phyloP scores from a whole-genome alignment of 2,888 invertebrate genomes.

The Spodoptera picta region DNA sequence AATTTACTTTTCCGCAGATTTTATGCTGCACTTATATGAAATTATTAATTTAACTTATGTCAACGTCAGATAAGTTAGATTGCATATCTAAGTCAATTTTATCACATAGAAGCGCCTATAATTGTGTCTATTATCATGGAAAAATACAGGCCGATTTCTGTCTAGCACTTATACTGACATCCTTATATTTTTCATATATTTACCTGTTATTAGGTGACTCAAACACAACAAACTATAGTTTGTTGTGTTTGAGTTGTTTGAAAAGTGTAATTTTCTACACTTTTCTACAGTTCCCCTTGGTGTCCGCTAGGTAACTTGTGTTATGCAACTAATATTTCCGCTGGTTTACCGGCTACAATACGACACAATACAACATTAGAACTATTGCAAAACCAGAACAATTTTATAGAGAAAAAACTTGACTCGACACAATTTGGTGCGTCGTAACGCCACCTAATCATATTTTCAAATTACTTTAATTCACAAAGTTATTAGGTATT shows the following conservation, averaged over 20 bases:
- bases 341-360: conserved; percentile 21
- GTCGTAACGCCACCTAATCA: too few relatives aligned
- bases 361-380: conserved; percentile 26
- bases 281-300: conserved; percentile 35
- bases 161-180: conserved; percentile 26
- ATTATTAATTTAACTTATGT: conserved; percentile 8
- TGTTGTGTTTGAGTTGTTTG: too few relatives aligned
- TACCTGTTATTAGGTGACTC: conserved; percentile 50
- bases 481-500: conserved; percentile 28
- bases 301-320: conserved; percentile 23
- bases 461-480: conserved; percentile 16
- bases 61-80: conserved; percentile 31
- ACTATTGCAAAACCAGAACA: conserved; percentile 8
- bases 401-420: too few relatives aligned
- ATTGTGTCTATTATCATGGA: conserved; percentile 44
- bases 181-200: conserved; percentile 43
- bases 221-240: conserved; percentile 23
- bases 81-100: conserved; percentile 25
- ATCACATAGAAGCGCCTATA: conserved; percentile 37
- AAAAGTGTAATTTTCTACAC: conserved; percentile 37
- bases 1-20: background rate
- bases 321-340: conserved; percentile 38
- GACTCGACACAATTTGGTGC: too few relatives aligned
- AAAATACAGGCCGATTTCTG: conserved; percentile 46
- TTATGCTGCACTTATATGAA: conserved; percentile 2